Percentiles rank a stretch among this genome's conserved stretches.
Evolutionary conservation across 2,113 vertebrate genomes (phyloP).

Genomic region (Eira barbara): DNA sequence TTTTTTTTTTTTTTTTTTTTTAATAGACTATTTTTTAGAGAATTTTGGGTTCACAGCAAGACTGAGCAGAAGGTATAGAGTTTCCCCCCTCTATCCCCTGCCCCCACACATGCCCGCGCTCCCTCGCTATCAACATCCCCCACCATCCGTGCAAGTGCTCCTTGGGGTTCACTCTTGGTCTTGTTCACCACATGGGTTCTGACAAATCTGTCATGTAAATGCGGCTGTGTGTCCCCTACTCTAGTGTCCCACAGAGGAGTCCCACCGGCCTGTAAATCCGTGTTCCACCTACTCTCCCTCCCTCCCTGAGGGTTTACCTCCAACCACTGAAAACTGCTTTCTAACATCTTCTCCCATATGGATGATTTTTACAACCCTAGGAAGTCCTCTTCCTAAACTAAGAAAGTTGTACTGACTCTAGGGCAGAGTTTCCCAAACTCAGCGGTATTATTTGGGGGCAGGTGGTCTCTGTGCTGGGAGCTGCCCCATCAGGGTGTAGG

Average conservation of each 20-base stretch:
- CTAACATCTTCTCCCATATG: background rate
- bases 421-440: background rate
- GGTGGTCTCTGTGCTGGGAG: background rate
- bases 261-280: background rate
- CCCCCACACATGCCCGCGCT: background rate
- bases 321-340: conserved; percentile 5
- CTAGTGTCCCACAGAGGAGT: too few relatives aligned
- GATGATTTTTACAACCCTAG: background rate
- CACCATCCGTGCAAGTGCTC: background rate
- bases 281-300: background rate
- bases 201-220: background rate
- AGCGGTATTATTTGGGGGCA: too few relatives aligned
- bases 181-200: background rate
- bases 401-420: background rate
- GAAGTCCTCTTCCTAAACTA: background rate
- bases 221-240: too few relatives aligned
- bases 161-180: background rate
- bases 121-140: too few relatives aligned
- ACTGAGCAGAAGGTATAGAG: background rate
- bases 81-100: background rate
- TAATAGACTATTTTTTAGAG: background rate
- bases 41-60: background rate
- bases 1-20: background rate
- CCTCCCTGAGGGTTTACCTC: background rate
- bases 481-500: background rate